Conservation (phyloP, 2,888 invertebrate species). For the Anarsia innoxiella region DNA sequence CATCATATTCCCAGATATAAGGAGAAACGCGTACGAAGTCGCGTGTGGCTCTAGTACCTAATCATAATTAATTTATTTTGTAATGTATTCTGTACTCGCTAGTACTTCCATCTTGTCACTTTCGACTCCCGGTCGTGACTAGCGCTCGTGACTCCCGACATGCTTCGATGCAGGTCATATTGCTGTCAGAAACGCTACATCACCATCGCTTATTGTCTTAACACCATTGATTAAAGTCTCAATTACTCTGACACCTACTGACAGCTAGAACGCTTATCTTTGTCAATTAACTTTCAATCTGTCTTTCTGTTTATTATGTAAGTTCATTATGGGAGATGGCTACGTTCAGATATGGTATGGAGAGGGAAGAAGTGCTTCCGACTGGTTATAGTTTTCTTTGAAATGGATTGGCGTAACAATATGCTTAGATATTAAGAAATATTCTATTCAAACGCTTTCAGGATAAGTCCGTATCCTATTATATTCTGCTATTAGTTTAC, state of each 20-base stretch:
- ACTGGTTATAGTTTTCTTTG: too few relatives aligned
- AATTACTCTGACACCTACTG: constrained; percentile 15
- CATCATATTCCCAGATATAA: too few relatives aligned
- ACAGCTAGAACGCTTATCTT: constrained; percentile 7
- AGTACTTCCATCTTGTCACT: constrained; percentile 53
- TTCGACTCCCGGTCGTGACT: constrained; percentile 59
- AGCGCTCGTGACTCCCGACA: constrained; percentile 58
- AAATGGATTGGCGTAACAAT: too few relatives aligned
- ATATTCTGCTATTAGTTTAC: too few relatives aligned
- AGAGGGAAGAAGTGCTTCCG: too few relatives aligned
- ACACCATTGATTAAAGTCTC: constrained; percentile 25
- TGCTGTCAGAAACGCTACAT: constrained; percentile 39
- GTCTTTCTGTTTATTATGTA: constrained; percentile 6
- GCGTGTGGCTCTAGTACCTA: too few relatives aligned
- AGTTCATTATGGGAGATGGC: constrained; percentile 2
- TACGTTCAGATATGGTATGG: too few relatives aligned
- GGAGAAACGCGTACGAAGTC: too few relatives aligned
- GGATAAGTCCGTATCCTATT: too few relatives aligned
- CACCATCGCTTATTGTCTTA: constrained; percentile 34
- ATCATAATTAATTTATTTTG: too few relatives aligned
- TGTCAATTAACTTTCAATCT: constrained; percentile 12
- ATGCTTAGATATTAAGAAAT: too few relatives aligned
- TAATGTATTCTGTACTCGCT: constrained; percentile 15
- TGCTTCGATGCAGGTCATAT: constrained; percentile 24
- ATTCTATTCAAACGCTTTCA: too few relatives aligned